These are phyloP conservation scores for Poeciliopsis prolifica DNA, from an alignment of 2,113 vertebrate genomes.

Conservation along the genomic window DNA sequence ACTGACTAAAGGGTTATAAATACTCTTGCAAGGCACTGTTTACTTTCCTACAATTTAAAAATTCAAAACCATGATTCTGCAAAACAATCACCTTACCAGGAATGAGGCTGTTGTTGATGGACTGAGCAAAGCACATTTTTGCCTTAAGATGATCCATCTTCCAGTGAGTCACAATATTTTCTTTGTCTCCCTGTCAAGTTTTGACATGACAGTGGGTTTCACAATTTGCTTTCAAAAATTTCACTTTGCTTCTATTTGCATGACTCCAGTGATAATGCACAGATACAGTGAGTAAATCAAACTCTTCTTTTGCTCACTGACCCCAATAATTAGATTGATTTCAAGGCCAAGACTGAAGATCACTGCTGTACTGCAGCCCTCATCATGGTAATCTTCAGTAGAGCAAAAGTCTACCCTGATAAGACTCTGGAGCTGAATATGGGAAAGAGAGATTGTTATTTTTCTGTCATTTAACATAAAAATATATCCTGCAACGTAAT, in stretches of 20 bases:
- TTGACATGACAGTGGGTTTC: not conserved
- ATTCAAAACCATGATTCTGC: not conserved
- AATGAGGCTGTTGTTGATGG: conserved; percentile 82
- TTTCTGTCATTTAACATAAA: not conserved
- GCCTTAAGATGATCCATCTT: conserved; percentile 72
- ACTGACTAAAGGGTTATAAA: not conserved
- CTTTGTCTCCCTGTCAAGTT: conserved; percentile 81
- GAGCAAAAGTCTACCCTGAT: conserved; percentile 87
- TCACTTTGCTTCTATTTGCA: conserved; percentile 4
- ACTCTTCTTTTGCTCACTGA: conserved; percentile 59
- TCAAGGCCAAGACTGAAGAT: conserved; percentile 75
- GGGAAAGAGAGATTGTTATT: conserved; percentile 15
- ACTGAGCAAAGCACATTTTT: conserved; percentile 74
- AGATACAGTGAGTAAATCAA: not conserved
- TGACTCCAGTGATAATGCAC: not conserved
- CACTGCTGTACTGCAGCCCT: conserved; percentile 82
- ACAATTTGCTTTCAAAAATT: not conserved
- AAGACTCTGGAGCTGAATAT: conserved; percentile 85
- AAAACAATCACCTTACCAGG: conserved; percentile 78
- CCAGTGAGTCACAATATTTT: conserved; percentile 86
- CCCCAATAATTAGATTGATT: conserved; percentile 87
- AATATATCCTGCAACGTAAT: not conserved
- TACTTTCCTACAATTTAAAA: not conserved
- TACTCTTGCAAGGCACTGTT: not conserved
- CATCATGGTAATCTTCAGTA: conserved; percentile 81